Conservation (phyloP, 2,888 invertebrate genomes). For the Thysanoteuthis rhombus region DNA sequence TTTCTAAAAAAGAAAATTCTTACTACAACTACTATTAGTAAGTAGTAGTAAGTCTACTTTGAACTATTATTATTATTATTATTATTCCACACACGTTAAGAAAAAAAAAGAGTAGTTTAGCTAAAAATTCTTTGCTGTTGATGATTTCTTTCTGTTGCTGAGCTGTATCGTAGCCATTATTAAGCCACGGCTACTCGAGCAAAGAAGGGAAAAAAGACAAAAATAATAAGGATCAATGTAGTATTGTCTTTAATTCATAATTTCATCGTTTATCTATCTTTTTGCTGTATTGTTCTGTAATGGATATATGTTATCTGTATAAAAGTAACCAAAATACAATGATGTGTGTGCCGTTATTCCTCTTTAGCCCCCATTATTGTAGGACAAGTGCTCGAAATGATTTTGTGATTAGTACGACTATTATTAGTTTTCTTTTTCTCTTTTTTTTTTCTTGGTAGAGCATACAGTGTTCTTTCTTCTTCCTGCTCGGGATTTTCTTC, state of each 20-base stretch:
- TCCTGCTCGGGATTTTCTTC: not conserved
- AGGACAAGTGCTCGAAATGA: not conserved
- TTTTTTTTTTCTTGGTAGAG: not conserved
- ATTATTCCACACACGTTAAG: constrained; percentile 17
- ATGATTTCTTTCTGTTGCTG: not conserved
- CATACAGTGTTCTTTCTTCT: not conserved
- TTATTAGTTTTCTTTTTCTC: not conserved
- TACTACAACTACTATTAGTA: constrained; percentile 12
- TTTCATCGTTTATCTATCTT: constrained; percentile 15
- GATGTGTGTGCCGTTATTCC: constrained; percentile 26
- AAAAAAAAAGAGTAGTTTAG: not conserved
- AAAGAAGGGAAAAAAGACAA: constrained; percentile 1
- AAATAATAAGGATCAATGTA: constrained; percentile 27
- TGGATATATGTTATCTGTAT: constrained; percentile 29
- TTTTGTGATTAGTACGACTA: not conserved
- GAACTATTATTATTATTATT: not conserved
- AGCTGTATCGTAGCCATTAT: constrained; percentile 12
- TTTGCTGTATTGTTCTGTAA: constrained; percentile 18
- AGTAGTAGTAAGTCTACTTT: not conserved
- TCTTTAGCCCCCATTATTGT: not conserved
- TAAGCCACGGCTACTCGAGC: constrained; percentile 12
- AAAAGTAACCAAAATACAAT: constrained; percentile 19
- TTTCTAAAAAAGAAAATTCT: not conserved
- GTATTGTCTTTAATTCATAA: constrained; percentile 28
- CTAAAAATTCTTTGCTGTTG: constrained; percentile 12